These are phyloP conservation scores for Ommatoiulus sabulosus DNA, from an alignment of 2,888 invertebrate species.

Conservation along the genomic window DNA sequence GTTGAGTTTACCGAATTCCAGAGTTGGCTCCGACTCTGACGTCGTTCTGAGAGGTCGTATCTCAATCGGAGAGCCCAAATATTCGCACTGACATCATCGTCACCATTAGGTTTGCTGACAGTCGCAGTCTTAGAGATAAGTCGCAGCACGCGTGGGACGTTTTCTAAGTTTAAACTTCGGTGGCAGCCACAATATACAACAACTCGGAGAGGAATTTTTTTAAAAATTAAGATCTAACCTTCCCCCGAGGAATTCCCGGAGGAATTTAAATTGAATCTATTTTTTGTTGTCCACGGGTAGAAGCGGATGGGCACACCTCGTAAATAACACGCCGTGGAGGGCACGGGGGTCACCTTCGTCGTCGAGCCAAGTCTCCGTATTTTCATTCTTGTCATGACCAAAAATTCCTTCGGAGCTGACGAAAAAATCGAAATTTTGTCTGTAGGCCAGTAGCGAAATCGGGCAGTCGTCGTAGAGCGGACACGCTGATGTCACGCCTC, in stretches of 20 bases:
- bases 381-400: conserved; percentile 51
- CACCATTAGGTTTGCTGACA: background rate
- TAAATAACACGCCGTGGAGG: background rate
- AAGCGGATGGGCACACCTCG: background rate
- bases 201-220: background rate
- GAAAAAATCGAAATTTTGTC: background rate
- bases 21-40: no score
- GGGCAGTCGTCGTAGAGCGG: no score
- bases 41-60: no score
- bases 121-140: background rate
- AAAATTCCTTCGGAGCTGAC: background rate
- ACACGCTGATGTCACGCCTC: no score
- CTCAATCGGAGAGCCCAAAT: no score
- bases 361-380: background rate
- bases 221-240: conserved; percentile 2
- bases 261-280: conserved; percentile 10
- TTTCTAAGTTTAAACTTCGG: background rate
- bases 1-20: no score
- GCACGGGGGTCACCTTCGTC: background rate
- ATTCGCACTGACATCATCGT: background rate
- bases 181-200: background rate
- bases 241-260: background rate
- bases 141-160: background rate
- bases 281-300: background rate
- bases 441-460: no score